phyloP scores from a whole-genome alignment of 2,113 vertebrate genomes.

The Phoenicopterus ruber region DNA sequence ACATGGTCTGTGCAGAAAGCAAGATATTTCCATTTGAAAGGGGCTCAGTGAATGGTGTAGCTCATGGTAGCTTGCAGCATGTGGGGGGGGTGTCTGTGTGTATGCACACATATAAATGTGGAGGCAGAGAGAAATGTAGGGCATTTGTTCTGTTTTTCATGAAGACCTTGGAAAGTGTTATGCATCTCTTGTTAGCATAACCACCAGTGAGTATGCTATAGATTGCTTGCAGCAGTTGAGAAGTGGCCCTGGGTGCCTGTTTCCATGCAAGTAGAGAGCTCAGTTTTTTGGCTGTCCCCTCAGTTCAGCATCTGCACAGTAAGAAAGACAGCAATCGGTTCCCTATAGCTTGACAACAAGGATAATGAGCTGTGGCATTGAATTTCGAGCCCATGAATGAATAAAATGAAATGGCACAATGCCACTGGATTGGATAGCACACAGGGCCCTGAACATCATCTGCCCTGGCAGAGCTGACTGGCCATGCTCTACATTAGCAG shows the following conservation, averaged over 20 bases:
- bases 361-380: background rate
- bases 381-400: background rate
- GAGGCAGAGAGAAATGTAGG: background rate
- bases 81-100: background rate
- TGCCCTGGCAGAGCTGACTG: background rate
- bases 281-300: background rate
- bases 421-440: background rate
- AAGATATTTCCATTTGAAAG: background rate
- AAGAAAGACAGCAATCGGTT: background rate
- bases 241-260: background rate
- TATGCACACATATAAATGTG: background rate
- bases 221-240: background rate
- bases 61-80: background rate
- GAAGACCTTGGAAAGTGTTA: background rate
- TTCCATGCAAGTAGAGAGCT: background rate
- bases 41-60: background rate
- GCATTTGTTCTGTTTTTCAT: background rate
- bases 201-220: background rate
- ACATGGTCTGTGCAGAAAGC: background rate
- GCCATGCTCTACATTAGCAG: accelerated
- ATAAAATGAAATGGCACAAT: background rate
- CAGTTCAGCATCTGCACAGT: background rate
- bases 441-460: background rate
- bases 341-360: background rate
- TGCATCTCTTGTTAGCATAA: background rate